phyloP scores from a whole-genome alignment of 2,113 vertebrate species.

The Onychostruthus taczanowskii region DNA sequence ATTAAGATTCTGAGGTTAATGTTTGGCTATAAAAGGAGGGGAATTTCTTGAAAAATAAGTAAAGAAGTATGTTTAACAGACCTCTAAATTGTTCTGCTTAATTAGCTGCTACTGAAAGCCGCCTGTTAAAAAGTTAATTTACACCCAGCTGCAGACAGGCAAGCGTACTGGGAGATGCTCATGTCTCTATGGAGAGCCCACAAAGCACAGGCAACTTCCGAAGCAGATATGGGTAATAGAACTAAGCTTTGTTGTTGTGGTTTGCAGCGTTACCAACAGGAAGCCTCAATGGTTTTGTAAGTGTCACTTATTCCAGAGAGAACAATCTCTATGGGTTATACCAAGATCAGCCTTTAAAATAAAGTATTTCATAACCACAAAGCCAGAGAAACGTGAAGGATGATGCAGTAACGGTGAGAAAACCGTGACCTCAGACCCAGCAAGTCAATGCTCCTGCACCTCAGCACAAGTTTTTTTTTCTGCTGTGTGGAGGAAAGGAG shows the following conservation, averaged over 20 bases:
- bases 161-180: accelerated
- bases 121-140: not conserved
- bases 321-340: slow-evolving; percentile 17
- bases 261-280: slow-evolving; percentile 54
- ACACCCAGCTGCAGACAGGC: not conserved
- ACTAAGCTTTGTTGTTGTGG: slow-evolving; percentile 48
- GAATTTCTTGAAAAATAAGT: not conserved
- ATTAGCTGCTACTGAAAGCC: not conserved
- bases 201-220: slow-evolving; percentile 9
- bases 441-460: not conserved
- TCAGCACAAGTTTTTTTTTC: not conserved
- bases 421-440: not conserved
- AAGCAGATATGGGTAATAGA: not conserved
- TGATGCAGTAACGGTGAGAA: not conserved
- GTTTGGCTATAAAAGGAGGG: not conserved
- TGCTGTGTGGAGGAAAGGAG: not conserved
- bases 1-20: not conserved
- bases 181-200: not conserved
- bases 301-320: slow-evolving; percentile 23
- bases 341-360: slow-evolving; percentile 1
- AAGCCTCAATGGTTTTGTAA: slow-evolving; percentile 65
- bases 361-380: slow-evolving; percentile 41
- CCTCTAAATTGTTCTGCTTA: not conserved
- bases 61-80: not conserved
- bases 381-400: slow-evolving; percentile 4